These are phyloP conservation scores for Lysandra coridon DNA, from an alignment of 2,888 invertebrate species.

Conservation along the genomic window DNA sequence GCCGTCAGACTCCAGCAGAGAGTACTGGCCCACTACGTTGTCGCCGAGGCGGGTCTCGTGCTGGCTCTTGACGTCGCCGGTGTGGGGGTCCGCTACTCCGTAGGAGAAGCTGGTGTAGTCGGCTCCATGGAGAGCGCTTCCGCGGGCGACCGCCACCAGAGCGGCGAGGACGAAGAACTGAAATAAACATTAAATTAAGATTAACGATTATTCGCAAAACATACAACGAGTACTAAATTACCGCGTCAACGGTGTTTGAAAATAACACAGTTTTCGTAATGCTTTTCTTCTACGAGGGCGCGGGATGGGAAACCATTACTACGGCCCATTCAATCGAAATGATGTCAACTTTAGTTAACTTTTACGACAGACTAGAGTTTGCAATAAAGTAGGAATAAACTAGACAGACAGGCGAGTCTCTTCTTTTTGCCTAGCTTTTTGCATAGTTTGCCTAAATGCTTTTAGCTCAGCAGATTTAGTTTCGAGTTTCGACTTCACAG, in stretches of 20 bases:
- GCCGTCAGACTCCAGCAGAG: slow-evolving; percentile 81
- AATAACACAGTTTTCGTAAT: background rate
- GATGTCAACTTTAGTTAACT: slow-evolving; percentile 3
- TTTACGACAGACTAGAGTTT: slow-evolving; percentile 6
- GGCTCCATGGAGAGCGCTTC: slow-evolving; percentile 64
- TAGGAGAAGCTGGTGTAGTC: slow-evolving; percentile 73
- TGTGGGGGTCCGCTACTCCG: slow-evolving; percentile 71
- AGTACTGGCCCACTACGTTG: slow-evolving; percentile 79
- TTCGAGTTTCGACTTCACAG: background rate
- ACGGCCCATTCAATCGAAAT: slow-evolving; percentile 2
- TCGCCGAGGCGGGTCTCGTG: slow-evolving; percentile 83
- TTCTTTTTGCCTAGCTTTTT: background rate
- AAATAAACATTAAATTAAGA: slow-evolving; percentile 44
- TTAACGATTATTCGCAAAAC: background rate
- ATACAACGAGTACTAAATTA: background rate
- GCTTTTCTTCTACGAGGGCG: background rate
- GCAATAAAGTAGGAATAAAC: slow-evolving; percentile 15
- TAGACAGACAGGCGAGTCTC: background rate
- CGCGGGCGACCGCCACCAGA: slow-evolving; percentile 67
- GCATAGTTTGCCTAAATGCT: background rate
- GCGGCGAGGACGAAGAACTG: slow-evolving; percentile 72
- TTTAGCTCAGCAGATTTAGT: background rate
- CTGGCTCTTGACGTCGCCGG: slow-evolving; percentile 77
- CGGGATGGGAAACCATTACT: background rate
- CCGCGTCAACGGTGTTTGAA: background rate